A percentile compares a stretch with the other conserved stretches of the same genome.
These are phyloP conservation scores for Cecidostiba fungosa DNA, from an alignment of 2,888 invertebrate species.

Conservation along the genomic window DNA sequence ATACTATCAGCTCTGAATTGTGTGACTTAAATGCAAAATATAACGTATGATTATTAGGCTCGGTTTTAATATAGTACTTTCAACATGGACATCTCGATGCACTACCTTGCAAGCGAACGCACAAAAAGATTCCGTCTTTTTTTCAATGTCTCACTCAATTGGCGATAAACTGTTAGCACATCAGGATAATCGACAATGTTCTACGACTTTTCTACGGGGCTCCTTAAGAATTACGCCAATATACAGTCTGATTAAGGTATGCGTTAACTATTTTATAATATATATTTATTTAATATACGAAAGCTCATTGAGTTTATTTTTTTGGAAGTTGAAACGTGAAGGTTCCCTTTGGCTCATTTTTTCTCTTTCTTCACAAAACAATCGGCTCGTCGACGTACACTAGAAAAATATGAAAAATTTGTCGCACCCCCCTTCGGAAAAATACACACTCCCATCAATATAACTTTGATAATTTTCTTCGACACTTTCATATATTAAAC, in stretches of 20 bases:
- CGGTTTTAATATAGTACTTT: not conserved
- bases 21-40: conserved; percentile 1
- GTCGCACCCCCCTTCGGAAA: not conserved
- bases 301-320: conserved; percentile 56
- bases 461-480: conserved; percentile 23
- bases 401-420: conserved; percentile 48
- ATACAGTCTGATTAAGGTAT: conserved; percentile 58
- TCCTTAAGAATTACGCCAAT: conserved; percentile 55
- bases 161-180: conserved; percentile 35
- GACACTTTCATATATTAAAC: conserved; percentile 10
- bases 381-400: not conserved
- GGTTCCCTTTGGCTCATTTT: not conserved
- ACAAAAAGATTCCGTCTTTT: not conserved
- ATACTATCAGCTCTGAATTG: not conserved
- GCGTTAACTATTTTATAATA: conserved; percentile 52
- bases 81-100: not conserved
- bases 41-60: conserved; percentile 5
- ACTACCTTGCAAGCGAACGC: not conserved
- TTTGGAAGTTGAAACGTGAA: conserved; percentile 41
- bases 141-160: not conserved
- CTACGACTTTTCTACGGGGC: conserved; percentile 46
- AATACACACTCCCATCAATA: conserved; percentile 28
- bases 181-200: conserved; percentile 38
- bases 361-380: conserved; percentile 16
- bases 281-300: conserved; percentile 45